Evolutionary conservation across 1,140 invertebrate genomes (phyloP).

Genomic region (Tribolium castaneum): DNA sequence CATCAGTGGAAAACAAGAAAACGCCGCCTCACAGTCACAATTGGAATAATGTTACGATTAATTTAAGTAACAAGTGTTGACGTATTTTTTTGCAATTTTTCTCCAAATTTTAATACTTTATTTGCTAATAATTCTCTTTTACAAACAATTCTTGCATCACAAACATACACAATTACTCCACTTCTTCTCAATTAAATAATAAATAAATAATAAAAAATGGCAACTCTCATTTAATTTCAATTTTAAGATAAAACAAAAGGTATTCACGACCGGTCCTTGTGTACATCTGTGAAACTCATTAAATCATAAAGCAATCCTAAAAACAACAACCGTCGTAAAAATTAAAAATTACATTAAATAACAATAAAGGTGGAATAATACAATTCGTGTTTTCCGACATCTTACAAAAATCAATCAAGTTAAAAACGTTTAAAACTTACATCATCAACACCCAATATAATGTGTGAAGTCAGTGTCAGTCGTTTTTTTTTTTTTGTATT

Average conservation of each 20-base stretch:
- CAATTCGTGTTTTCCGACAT: constrained; percentile 37
- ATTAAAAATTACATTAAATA: constrained; percentile 56
- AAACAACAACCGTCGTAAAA: constrained; percentile 58
- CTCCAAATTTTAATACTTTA: constrained; percentile 31
- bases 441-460: constrained; percentile 45
- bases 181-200: constrained; percentile 10
- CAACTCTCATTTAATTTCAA: constrained; percentile 46
- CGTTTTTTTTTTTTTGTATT: constrained; percentile 15
- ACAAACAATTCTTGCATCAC: constrained; percentile 10
- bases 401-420: constrained; percentile 41
- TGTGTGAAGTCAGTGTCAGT: constrained; percentile 13
- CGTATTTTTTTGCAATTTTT: constrained; percentile 29
- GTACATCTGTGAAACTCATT: constrained; percentile 55
- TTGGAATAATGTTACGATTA: constrained; percentile 22
- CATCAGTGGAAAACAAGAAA: constrained; percentile 49
- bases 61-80: constrained; percentile 48
- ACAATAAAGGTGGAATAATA: constrained; percentile 60
- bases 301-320: constrained; percentile 52
- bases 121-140: neutral
- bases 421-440: constrained; percentile 45
- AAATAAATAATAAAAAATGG: constrained; percentile 49
- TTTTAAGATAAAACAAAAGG: constrained; percentile 43
- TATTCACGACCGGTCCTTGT: constrained; percentile 44
- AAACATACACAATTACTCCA: constrained; percentile 14
- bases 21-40: constrained; percentile 34